A percentile compares a stretch with the other conserved stretches of the same genome.
phyloP scores from a whole-genome alignment of 2,888 invertebrate genomes.

The Rhamphomyia laevipes region DNA sequence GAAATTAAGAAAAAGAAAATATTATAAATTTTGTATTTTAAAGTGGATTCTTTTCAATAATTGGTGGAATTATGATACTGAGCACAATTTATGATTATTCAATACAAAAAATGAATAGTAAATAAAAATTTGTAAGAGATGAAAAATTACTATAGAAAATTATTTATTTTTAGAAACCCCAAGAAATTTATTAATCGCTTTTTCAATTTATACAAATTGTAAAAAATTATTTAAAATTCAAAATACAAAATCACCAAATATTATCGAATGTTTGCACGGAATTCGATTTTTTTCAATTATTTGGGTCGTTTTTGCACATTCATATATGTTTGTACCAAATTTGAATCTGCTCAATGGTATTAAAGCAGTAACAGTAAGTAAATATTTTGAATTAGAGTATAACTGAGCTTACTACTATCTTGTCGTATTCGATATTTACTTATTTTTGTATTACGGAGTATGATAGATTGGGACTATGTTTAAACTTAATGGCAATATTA shows the following conservation, averaged over 20 bases:
- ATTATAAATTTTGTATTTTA: not conserved
- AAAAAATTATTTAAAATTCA: conserved; percentile 13
- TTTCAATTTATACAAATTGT: conserved; percentile 9
- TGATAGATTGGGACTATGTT: too few species aligned
- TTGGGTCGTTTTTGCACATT: conserved; percentile 37
- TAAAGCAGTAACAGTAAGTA: too few species aligned
- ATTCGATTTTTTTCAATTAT: conserved; percentile 35
- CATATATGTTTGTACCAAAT: not conserved
- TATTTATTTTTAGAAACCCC: conserved; percentile 1
- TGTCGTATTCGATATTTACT: too few species aligned
- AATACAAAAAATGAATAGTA: not conserved
- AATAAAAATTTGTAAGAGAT: too few species aligned
- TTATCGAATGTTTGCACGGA: conserved; percentile 36
- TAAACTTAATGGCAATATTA: too few species aligned
- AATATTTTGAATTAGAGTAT: too few species aligned
- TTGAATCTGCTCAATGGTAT: too few species aligned
- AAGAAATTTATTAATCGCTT: conserved; percentile 3
- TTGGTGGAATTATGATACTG: not conserved
- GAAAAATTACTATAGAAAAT: too few species aligned
- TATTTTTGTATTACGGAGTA: too few species aligned
- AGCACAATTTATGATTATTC: not conserved
- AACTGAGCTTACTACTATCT: too few species aligned
- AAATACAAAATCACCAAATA: conserved; percentile 16
- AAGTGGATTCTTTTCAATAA: not conserved
- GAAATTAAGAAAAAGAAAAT: too few species aligned